These are phyloP conservation scores for Hippocampus mohnikei DNA, from an alignment of 2,113 vertebrate genomes.

Conservation along the genomic window DNA sequence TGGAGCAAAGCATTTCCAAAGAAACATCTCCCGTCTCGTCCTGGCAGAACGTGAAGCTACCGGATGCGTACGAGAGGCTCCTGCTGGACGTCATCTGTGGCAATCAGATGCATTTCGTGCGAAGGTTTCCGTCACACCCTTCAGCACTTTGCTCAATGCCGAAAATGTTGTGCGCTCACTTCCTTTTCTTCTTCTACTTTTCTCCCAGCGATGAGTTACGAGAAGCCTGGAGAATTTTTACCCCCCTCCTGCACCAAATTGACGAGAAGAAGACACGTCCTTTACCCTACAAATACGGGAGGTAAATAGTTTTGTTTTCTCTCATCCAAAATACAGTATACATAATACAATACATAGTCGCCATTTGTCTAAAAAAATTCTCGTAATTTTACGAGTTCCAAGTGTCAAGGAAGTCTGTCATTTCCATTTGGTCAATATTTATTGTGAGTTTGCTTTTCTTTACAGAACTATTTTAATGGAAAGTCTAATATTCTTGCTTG, in stretches of 20 bases:
- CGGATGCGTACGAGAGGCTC: constrained; percentile 86
- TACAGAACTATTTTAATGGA: too few relatives aligned
- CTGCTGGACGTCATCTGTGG: constrained; percentile 87
- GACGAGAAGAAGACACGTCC: constrained; percentile 74
- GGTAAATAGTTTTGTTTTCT: constrained; percentile 59
- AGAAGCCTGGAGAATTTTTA: constrained; percentile 90
- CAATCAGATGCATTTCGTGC: constrained; percentile 88
- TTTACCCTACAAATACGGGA: constrained; percentile 80
- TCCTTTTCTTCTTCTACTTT: not conserved
- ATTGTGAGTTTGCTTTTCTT: too few relatives aligned
- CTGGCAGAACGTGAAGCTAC: constrained; percentile 79
- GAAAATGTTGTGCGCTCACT: not conserved
- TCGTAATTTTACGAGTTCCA: too few relatives aligned
- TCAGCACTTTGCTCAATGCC: not conserved
- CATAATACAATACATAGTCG: too few relatives aligned
- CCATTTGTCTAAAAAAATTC: too few relatives aligned
- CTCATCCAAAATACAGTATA: too few relatives aligned
- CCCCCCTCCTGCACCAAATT: constrained; percentile 81
- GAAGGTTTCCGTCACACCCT: constrained; percentile 69
- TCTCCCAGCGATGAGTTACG: constrained; percentile 80
- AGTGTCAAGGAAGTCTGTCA: too few relatives aligned
- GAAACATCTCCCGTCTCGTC: constrained; percentile 9
- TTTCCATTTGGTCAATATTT: too few relatives aligned
- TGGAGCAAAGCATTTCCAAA: not conserved
- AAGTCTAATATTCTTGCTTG: too few relatives aligned